Conservation (phyloP, 1,140 invertebrate genomes). For the Orchestia grillus region DNA sequence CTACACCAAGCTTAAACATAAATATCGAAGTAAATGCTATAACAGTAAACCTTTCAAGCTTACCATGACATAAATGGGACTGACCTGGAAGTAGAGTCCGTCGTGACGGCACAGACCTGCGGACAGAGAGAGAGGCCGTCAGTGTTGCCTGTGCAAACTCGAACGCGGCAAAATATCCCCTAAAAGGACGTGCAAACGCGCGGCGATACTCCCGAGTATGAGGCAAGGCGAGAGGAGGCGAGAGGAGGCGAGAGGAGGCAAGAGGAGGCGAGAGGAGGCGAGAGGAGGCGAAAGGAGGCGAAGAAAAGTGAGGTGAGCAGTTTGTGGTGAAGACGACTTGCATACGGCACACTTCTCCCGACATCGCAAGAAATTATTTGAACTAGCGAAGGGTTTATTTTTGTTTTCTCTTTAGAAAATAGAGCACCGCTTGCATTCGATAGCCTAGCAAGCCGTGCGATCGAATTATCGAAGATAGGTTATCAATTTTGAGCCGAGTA, state of each 20-base stretch:
- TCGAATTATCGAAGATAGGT: neutral
- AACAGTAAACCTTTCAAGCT: too few relatives aligned
- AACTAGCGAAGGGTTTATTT: neutral
- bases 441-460: neutral
- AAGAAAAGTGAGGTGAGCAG: neutral
- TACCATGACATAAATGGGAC: neutral
- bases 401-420: neutral
- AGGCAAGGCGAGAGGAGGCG: neutral
- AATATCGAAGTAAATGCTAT: too few relatives aligned
- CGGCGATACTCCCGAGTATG: neutral
- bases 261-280: too few relatives aligned
- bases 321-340: neutral
- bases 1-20: too few relatives aligned
- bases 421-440: neutral
- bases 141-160: neutral
- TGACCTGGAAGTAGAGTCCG: constrained; percentile 37
- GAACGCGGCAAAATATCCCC: neutral
- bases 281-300: too few relatives aligned
- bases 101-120: constrained; percentile 30
- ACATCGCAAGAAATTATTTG: neutral
- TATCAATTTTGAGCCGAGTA: neutral
- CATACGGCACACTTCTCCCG: neutral
- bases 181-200: neutral
- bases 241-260: too few relatives aligned
- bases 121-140: neutral